Evolutionary conservation across 2,113 vertebrate genomes (phyloP), one percentile per base, ranked within the genome.

Genomic region (Elaphurus davidianus): DNA sequence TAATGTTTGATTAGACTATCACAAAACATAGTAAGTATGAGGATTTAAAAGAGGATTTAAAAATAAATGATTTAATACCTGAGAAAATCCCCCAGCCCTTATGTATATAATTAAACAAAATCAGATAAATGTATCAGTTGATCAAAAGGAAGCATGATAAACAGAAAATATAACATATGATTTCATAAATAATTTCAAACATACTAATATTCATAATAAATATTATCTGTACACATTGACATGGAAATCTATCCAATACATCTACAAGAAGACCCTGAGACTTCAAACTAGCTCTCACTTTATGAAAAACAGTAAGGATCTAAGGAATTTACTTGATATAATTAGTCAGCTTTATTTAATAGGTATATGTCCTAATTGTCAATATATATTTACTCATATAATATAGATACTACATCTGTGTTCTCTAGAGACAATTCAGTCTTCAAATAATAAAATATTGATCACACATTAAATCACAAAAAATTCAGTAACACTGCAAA

Each of bases 361-460:
- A 95, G 14, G 10, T 36, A 76, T 40, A 28, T 43, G 55, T n/a
- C 43, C 50, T 85, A 92, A 86, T 40, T 91, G 57, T 40, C 64
- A 54, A 79, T 76, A 87, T 36, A 36, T 28, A 87, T 23, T 91
- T 79, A 90, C 25, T 94, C 71, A 67, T 76, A 55, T n/a, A 91
- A 85, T 60, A 74, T 0, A 60, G 10, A 57, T 84, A 84, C 7
- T 47, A 83, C 55, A 67, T 87, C 12, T 95, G 11, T 67, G 19
- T 43, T 95, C 59, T 88, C 57, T 23, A 83, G 17, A 93, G 36
- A 78, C 6, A 60, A 47, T 16, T 5, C 13, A 43, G 81, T 40
- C 90, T 93, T n/a, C 82, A 95, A 92, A 28, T 55, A 97, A 90
- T 87, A 92, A 92, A 97, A 93, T 45, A 91, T 0, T 91, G 33